phyloP scores from a whole-genome alignment of 1,140 invertebrate genomes.

The Brachionus plicatilis region DNA sequence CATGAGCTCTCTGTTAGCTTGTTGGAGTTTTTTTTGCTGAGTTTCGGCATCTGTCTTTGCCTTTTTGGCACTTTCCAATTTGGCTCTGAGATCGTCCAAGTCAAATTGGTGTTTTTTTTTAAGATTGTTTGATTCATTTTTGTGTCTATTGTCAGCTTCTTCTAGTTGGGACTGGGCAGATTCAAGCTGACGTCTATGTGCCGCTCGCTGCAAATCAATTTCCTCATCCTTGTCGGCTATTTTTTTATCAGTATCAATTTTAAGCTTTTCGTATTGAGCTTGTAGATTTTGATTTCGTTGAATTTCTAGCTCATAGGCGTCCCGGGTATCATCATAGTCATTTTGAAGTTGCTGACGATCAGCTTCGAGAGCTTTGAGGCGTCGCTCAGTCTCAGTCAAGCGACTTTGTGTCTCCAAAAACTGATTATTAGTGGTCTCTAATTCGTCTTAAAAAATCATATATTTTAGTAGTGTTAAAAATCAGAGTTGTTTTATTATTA shows the following conservation, averaged over 20 bases:
- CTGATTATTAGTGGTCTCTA: conserved; percentile 9
- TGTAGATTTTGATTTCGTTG: background rate
- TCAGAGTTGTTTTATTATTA: too few relatives aligned
- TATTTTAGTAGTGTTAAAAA: too few relatives aligned
- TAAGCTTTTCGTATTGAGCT: conserved; percentile 2
- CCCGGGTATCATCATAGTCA: conserved; percentile 14
- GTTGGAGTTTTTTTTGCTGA: conserved; percentile 24
- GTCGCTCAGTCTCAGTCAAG: background rate
- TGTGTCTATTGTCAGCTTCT: conserved; percentile 20
- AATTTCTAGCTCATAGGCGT: background rate
- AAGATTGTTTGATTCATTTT: background rate
- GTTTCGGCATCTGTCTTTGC: background rate
- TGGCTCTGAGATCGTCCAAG: background rate
- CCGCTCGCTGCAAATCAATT: background rate
- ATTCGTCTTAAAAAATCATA: background rate
- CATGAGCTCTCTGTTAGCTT: background rate
- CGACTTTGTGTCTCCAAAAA: background rate
- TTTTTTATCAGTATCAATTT: conserved; percentile 19
- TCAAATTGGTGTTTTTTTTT: conserved; percentile 37
- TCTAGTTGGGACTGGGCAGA: conserved; percentile 20
- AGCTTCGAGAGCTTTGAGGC: conserved; percentile 15
- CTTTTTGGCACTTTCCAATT: conserved; percentile 16
- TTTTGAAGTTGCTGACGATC: background rate
- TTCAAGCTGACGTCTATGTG: conserved; percentile 32
- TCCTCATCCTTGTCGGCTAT: conserved; percentile 36